Percentiles rank a stretch among this genome's conserved stretches.
These are phyloP conservation scores for Aeoliscus strigatus DNA, from an alignment of 2,797 vertebrate genomes.

Conservation along the genomic window DNA sequence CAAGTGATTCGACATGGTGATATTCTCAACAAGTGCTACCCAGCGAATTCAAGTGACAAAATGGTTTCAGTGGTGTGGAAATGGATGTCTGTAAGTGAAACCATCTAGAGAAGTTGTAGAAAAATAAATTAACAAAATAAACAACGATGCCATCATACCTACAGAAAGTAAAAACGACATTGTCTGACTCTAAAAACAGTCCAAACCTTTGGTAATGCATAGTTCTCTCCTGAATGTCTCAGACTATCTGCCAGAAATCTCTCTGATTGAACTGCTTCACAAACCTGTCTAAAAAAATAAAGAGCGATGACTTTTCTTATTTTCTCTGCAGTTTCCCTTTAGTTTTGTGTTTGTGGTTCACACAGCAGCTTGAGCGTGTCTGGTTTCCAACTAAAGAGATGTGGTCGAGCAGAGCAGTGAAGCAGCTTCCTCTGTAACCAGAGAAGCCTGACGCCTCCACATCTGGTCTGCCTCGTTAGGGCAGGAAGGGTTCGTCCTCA, in stretches of 20 bases:
- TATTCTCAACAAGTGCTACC: too few species aligned
- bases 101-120: too few species aligned
- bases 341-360: conserved; percentile 38
- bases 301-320: conserved; percentile 42
- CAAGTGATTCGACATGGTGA: too few species aligned
- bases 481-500: conserved; percentile 85
- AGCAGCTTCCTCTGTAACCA: conserved; percentile 13
- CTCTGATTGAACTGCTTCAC: conserved; percentile 12
- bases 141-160: conserved; percentile 1
- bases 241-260: conserved; percentile 6
- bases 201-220: conserved; percentile 79
- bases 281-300: conserved; percentile 40
- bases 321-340: conserved; percentile 9
- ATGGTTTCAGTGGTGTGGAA: too few species aligned
- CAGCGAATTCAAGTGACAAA: too few species aligned
- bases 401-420: conserved; percentile 21
- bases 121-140: too few species aligned
- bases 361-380: conserved; percentile 62
- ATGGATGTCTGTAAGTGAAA: too few species aligned
- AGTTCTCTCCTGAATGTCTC: conserved; percentile 63
- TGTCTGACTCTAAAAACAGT: conserved; percentile 53
- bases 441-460: conserved; percentile 2
- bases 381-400: conserved; percentile 44
- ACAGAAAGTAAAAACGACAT: conserved; percentile 26
- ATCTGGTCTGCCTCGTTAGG: conserved; percentile 31